Evolutionary conservation across 2,113 vertebrate species (phyloP).

Genomic region (Lepus timidus): DNA sequence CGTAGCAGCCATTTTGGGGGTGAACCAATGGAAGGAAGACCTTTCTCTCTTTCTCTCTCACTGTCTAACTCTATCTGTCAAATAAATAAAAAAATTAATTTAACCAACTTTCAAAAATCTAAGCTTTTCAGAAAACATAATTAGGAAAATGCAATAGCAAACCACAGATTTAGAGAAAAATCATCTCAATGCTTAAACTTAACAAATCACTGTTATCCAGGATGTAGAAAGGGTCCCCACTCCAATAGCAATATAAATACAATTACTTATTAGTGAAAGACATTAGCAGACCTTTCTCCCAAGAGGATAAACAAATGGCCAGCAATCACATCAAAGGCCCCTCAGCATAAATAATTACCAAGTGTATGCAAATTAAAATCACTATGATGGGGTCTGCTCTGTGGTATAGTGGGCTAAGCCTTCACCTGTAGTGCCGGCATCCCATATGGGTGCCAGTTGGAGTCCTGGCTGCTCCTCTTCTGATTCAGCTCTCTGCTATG

Average conservation of each 20-base stretch:
- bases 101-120: background rate
- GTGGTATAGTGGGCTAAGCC: too few relatives aligned
- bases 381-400: background rate
- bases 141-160: slow-evolving; percentile 11
- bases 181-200: background rate
- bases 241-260: background rate
- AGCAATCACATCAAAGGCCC: background rate
- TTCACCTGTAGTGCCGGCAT: too few relatives aligned
- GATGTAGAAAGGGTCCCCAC: background rate
- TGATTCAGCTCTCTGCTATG: too few relatives aligned
- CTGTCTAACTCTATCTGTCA: too few relatives aligned
- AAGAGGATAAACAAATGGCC: background rate
- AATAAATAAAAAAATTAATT: background rate
- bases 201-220: background rate
- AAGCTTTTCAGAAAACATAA: background rate
- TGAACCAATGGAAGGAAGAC: too few relatives aligned
- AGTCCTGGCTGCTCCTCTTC: too few relatives aligned
- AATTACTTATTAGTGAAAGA: background rate
- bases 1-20: too few relatives aligned
- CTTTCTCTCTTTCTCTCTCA: too few relatives aligned
- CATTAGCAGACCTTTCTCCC: background rate
- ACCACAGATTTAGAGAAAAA: background rate
- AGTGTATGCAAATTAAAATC: background rate
- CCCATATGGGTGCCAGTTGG: too few relatives aligned
- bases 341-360: background rate